Base-by-base conservation (phyloP, 2,888 invertebrate species). In the Drosophila monieri region DNA sequence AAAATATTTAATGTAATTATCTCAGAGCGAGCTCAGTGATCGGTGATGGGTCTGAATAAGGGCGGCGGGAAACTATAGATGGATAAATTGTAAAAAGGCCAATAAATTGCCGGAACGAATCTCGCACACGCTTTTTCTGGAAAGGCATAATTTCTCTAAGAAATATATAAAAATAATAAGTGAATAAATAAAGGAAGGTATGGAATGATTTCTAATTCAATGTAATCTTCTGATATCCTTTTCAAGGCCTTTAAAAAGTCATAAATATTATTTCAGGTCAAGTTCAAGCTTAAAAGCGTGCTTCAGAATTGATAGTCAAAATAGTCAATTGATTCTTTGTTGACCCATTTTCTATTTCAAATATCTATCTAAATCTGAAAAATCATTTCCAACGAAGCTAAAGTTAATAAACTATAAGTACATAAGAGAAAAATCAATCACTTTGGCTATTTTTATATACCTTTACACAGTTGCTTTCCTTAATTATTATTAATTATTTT, bases 1-100 rank as follows among this genome's bases (percentile, higher is more conserved):
- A 68, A 68, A 69, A 52, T 58, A 43, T 49, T 61, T 48, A 62
- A 69, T 71, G 49, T 71, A 69, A 69, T 71, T 69, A 71, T 39
- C 30, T 47, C 8, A 32, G n/a, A 23, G 14, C 47, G 35, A n/a
- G 49, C 56, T 67, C 39, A 32, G 12, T 23, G 70, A 68, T 68
- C 18, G 43, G 18, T 68, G 71, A 60, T 60, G 49, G 71, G 71
- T 32, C 47, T 9, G 2, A 47, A 58, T 56, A 44, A 32, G 14
- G 32, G 14, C 32, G 15, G 30, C 39, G 67, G 67, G 32, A 56
- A 68, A 66, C 56, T 43, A 35, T 67, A 35, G 27, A 65, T 54
- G 47, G 32, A 46, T 21, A 44, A 27, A 65, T 47, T 41, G 21
- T 43, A 68, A 56, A 25, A 56, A 9, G 6, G 8, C 49, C 35